These are phyloP conservation scores for Sicus ferrugineus DNA, from an alignment of 2,888 invertebrate genomes.

Conservation along the genomic window DNA sequence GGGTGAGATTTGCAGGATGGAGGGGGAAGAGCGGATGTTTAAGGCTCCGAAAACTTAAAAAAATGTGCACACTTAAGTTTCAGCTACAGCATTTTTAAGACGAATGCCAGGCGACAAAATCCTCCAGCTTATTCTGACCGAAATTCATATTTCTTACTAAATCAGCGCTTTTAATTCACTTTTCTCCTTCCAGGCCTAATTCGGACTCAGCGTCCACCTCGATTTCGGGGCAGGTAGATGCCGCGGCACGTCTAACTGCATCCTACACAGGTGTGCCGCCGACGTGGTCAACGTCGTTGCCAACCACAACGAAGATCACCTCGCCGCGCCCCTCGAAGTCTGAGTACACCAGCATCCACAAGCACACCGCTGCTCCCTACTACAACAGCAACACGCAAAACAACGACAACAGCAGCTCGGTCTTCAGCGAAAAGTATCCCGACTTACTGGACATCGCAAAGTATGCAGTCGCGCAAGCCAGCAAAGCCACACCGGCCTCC, in stretches of 20 bases:
- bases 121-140: neutral
- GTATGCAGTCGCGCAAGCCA: constrained; percentile 59
- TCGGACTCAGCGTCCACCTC: constrained; percentile 69
- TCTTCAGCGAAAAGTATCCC: constrained; percentile 62
- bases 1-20: neutral
- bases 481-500: constrained; percentile 35
- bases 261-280: constrained; percentile 20
- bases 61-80: no score
- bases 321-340: constrained; percentile 52
- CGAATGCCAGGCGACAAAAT: no score
- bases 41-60: no score
- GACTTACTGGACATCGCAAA: constrained; percentile 62
- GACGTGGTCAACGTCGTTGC: constrained; percentile 57
- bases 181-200: constrained; percentile 61
- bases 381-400: constrained; percentile 59
- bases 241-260: constrained; percentile 53
- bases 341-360: constrained; percentile 45
- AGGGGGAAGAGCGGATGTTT: neutral
- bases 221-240: constrained; percentile 66
- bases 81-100: no score
- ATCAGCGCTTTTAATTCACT: neutral
- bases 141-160: neutral
- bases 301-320: constrained; percentile 57
- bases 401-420: constrained; percentile 63
- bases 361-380: constrained; percentile 45